Conservation (phyloP, 2,888 invertebrate genomes). For the Acleris holmiana region DNA sequence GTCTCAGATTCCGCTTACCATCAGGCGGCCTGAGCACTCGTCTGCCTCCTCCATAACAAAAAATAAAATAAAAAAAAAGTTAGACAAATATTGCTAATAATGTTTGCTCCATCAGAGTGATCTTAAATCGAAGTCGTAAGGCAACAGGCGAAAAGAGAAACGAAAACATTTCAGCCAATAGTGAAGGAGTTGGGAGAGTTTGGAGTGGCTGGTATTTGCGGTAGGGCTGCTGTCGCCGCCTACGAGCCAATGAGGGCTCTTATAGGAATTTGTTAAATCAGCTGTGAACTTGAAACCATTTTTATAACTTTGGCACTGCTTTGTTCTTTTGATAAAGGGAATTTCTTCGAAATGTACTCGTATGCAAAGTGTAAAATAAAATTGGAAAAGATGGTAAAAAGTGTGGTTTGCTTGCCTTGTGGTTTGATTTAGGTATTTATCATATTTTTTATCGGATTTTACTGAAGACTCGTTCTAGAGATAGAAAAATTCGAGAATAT, state of each 20-base stretch:
- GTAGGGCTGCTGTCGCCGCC: conserved; percentile 43
- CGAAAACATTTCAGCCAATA: conserved; percentile 47
- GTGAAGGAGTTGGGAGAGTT: conserved; percentile 44
- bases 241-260: conserved; percentile 20
- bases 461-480: too few species aligned
- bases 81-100: neutral
- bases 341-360: neutral
- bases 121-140: conserved; percentile 26
- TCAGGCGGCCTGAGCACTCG: too few species aligned
- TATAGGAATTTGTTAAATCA: conserved; percentile 40
- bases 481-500: too few species aligned
- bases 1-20: too few species aligned
- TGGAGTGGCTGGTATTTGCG: conserved; percentile 51
- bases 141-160: conserved; percentile 37
- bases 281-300: conserved; percentile 30
- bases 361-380: neutral
- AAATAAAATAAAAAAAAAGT: too few species aligned
- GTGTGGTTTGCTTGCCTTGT: too few species aligned
- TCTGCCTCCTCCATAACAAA: too few species aligned
- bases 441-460: too few species aligned
- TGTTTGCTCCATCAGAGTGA: conserved; percentile 10
- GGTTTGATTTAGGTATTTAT: too few species aligned
- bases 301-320: conserved; percentile 11
- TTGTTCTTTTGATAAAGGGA: neutral
- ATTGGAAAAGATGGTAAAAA: neutral